Evolutionary conservation across 2,797 vertebrate genomes (phyloP).

Genomic region (Tiaroga cobitis): DNA sequence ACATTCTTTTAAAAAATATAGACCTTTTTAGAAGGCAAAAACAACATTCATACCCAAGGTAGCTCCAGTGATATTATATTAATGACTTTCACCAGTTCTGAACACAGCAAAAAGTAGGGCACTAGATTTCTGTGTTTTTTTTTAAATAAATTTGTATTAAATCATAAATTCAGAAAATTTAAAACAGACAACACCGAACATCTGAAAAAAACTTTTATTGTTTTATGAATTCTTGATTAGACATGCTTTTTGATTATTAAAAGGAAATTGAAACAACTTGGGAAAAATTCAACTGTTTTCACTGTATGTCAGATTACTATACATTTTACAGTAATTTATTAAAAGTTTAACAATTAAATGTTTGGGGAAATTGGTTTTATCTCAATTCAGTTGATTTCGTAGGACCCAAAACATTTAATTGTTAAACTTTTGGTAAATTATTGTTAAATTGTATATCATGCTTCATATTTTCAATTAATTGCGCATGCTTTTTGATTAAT

Average conservation of each 20-base stretch:
- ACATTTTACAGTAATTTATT: too few relatives aligned
- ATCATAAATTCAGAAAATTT: neutral
- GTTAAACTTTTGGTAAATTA: neutral
- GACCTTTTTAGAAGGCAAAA: neutral
- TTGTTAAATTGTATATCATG: neutral
- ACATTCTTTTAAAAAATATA: neutral
- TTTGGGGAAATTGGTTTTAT: too few relatives aligned
- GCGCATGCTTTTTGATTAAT: neutral
- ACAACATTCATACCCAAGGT: neutral
- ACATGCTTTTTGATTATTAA: neutral
- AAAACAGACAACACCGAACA: neutral
- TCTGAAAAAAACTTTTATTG: neutral
- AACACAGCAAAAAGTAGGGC: neutral
- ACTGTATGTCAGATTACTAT: too few relatives aligned
- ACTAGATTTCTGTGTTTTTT: fast-evolving
- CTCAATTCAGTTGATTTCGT: too few relatives aligned
- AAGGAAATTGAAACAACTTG: too few relatives aligned
- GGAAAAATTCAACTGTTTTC: too few relatives aligned
- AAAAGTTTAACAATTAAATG: too few relatives aligned
- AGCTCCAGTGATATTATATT: neutral
- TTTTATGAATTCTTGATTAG: neutral
- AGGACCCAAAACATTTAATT: too few relatives aligned
- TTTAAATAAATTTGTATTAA: neutral
- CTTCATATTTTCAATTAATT: neutral
- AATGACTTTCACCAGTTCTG: neutral